A percentile compares a stretch with the other conserved stretches of the same genome.
Evolutionary conservation across 2,797 vertebrate genomes (phyloP).

Genomic region (Schizopygopsis pylzovi): DNA sequence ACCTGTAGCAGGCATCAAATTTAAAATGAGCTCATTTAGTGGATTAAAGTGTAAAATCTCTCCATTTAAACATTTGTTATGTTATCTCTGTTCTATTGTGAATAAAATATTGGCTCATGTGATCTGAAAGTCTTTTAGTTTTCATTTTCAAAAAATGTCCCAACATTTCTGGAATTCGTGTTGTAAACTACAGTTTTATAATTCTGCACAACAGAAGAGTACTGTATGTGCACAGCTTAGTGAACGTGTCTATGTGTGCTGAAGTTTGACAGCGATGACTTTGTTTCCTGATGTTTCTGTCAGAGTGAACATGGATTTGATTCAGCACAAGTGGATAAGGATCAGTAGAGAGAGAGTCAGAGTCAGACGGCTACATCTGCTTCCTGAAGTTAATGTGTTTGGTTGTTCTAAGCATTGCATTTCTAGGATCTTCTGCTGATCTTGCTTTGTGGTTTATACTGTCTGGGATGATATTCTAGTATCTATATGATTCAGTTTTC

Average conservation of each 20-base stretch:
- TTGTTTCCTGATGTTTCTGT: conserved; percentile 80
- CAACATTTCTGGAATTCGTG: too few relatives aligned
- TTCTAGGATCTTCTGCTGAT: not conserved
- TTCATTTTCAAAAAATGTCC: too few relatives aligned
- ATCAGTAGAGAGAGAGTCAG: conserved; percentile 58
- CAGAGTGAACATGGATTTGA: conserved; percentile 81
- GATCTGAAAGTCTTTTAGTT: too few relatives aligned
- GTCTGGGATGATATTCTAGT: not conserved
- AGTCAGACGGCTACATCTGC: conserved; percentile 24
- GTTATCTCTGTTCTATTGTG: too few relatives aligned
- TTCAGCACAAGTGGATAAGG: conserved; percentile 81
- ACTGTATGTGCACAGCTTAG: not conserved
- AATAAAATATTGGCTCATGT: too few relatives aligned
- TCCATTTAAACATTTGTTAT: too few relatives aligned
- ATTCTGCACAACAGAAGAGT: not conserved
- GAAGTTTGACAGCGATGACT: conserved; percentile 74
- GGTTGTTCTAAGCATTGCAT: not conserved
- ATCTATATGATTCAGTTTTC: not conserved
- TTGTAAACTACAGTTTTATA: not conserved
- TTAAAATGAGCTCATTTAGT: too few relatives aligned
- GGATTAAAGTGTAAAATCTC: too few relatives aligned
- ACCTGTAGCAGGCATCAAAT: too few relatives aligned
- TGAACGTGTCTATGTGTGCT: conserved; percentile 31
- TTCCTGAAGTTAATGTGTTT: not conserved
- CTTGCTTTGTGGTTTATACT: not conserved